These are phyloP conservation scores for Fregata magnificens DNA, from an alignment of 2,113 vertebrate genomes.

Conservation along the genomic window DNA sequence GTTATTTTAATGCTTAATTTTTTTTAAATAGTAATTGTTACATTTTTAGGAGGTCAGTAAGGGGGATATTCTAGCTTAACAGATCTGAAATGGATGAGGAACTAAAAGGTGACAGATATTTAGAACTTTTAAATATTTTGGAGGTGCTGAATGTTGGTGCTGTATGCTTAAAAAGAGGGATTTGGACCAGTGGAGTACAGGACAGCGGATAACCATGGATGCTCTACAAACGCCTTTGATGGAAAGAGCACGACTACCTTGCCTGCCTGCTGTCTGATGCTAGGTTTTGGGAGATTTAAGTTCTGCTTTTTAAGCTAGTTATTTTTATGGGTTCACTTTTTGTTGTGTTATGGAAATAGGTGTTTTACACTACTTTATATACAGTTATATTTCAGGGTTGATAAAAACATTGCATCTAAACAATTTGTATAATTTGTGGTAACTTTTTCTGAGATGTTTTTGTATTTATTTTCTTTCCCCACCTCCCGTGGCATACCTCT, in stretches of 20 bases:
- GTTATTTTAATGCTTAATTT: background rate
- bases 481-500: background rate
- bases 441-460: background rate
- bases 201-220: accelerated
- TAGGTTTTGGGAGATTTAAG: background rate
- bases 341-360: background rate
- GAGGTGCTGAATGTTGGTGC: background rate
- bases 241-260: background rate
- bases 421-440: background rate
- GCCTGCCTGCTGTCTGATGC: background rate
- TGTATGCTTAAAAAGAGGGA: background rate
- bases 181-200: background rate
- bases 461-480: background rate
- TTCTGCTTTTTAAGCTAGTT: background rate
- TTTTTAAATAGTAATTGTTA: background rate
- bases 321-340: background rate
- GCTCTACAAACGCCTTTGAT: background rate
- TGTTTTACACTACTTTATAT: background rate
- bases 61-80: background rate
- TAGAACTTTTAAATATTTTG: background rate
- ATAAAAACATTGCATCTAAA: background rate
- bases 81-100: background rate
- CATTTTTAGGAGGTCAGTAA: background rate
- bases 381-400: background rate
- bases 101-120: background rate